A percentile compares a stretch with the other conserved stretches of the same genome.
Evolutionary conservation across 2,888 invertebrate genomes (phyloP).

Genomic region (Nineta flava): DNA sequence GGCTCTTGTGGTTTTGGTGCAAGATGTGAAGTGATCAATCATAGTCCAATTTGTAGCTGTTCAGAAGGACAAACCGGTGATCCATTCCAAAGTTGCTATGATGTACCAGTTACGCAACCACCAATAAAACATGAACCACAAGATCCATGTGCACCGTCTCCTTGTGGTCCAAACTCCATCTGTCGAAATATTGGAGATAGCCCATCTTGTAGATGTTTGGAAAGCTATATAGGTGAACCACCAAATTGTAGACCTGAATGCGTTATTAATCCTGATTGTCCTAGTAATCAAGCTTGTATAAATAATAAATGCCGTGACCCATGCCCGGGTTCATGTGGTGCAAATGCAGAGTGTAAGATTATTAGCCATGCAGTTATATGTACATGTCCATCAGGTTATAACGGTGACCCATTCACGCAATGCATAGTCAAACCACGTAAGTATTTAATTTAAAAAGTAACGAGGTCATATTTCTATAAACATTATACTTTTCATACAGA

Average conservation of each 20-base stretch:
- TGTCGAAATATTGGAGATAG: conserved; percentile 48
- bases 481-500: conserved; percentile 26
- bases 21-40: conserved; percentile 35
- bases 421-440: conserved; percentile 44
- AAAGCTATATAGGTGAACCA: conserved; percentile 60
- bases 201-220: conserved; percentile 62
- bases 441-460: conserved; percentile 7
- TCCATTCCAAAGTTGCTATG: conserved; percentile 60
- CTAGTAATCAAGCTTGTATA: conserved; percentile 59
- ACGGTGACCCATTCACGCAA: conserved; percentile 71
- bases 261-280: conserved; percentile 66
- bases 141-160: conserved; percentile 58
- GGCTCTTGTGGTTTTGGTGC: conserved; percentile 37
- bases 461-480: background rate
- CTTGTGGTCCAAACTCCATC: conserved; percentile 67
- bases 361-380: conserved; percentile 70
- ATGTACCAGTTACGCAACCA: conserved; percentile 30
- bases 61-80: conserved; percentile 48
- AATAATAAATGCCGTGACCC: conserved; percentile 69
- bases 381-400: conserved; percentile 56
- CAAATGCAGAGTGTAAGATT: conserved; percentile 63
- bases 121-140: conserved; percentile 23
- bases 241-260: conserved; percentile 74
- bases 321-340: conserved; percentile 67
- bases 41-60: conserved; percentile 37